Evolutionary conservation across 2,888 invertebrate species (phyloP).

Genomic region (Chelonus formosanus): DNA sequence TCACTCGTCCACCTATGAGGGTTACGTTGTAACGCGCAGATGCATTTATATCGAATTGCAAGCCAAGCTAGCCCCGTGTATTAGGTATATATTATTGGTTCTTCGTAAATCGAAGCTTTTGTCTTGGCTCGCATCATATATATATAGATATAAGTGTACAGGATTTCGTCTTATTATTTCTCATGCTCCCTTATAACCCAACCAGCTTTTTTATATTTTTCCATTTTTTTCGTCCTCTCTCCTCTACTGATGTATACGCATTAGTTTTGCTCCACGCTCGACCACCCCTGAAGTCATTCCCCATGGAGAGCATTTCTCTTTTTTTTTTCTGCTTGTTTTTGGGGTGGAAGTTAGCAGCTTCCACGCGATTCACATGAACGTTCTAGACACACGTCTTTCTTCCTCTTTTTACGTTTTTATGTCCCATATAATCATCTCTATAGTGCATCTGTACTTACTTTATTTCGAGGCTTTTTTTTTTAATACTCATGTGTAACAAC

Average conservation of each 20-base stretch:
- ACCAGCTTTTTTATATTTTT: constrained; percentile 21
- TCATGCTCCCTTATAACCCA: too few species aligned
- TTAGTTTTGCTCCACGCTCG: constrained; percentile 49
- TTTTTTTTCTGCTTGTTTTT: constrained; percentile 45
- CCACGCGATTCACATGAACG: constrained; percentile 46
- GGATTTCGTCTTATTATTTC: too few species aligned
- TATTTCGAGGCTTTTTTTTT: constrained; percentile 34
- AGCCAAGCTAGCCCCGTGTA: not conserved
- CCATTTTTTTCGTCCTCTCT: constrained; percentile 35
- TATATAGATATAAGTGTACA: too few species aligned
- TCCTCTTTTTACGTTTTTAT: constrained; percentile 26
- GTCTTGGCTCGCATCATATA: constrained; percentile 54
- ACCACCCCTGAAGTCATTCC: constrained; percentile 59
- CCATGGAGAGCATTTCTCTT: constrained; percentile 44
- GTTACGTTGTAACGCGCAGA: constrained; percentile 42
- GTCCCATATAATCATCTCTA: not conserved
- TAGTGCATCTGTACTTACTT: constrained; percentile 14
- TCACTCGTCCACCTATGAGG: constrained; percentile 38
- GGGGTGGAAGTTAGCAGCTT: constrained; percentile 52
- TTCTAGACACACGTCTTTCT: constrained; percentile 35
- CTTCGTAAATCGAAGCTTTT: constrained; percentile 59
- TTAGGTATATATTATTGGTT: constrained; percentile 51
- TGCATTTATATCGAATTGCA: constrained; percentile 57
- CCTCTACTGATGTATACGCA: constrained; percentile 37
- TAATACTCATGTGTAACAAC: constrained; percentile 38